phyloP scores from a whole-genome alignment of 35 echinoderm and acorn worm species.

The Acanthaster planci region DNA sequence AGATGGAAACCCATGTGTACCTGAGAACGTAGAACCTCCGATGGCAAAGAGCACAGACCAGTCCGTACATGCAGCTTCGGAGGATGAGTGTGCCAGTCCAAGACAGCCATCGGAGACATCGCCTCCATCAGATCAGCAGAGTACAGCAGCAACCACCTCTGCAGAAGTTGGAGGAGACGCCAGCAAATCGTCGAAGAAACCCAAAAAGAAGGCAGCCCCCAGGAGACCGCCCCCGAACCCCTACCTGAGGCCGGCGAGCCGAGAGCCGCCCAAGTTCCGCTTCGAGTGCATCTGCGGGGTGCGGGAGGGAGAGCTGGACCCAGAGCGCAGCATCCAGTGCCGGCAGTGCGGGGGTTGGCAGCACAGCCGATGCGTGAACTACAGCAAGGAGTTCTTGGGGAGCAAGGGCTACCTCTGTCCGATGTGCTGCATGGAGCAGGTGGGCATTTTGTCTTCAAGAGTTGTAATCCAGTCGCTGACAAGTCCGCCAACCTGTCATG shows the following conservation, averaged over 20 bases:
- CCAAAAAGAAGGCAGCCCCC: neutral
- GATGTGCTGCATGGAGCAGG: slow-evolving; percentile 44
- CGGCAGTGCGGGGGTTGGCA: slow-evolving; percentile 69
- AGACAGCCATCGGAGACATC: no score
- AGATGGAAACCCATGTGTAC: no score
- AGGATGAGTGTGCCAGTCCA: no score
- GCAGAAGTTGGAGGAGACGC: no score
- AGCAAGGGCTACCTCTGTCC: slow-evolving; percentile 51
- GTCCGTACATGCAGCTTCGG: no score
- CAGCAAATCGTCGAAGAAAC: neutral
- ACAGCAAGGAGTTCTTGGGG: neutral
- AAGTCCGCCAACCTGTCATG: no score
- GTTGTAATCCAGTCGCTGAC: no score
- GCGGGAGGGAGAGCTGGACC: slow-evolving; percentile 33
- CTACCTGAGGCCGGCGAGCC: neutral
- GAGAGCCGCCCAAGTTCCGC: slow-evolving; percentile 16
- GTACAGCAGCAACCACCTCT: no score
- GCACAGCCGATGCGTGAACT: slow-evolving; percentile 76
- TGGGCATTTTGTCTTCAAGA: neutral
- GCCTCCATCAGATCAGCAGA: no score
- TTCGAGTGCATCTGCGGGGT: slow-evolving; percentile 81
- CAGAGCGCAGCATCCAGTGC: slow-evolving; percentile 55
- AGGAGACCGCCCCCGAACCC: neutral
- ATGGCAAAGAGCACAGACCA: no score
- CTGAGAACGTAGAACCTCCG: no score